These are phyloP conservation scores for Climacteris rufus DNA, from an alignment of 2,113 vertebrate genomes.

Conservation along the genomic window DNA sequence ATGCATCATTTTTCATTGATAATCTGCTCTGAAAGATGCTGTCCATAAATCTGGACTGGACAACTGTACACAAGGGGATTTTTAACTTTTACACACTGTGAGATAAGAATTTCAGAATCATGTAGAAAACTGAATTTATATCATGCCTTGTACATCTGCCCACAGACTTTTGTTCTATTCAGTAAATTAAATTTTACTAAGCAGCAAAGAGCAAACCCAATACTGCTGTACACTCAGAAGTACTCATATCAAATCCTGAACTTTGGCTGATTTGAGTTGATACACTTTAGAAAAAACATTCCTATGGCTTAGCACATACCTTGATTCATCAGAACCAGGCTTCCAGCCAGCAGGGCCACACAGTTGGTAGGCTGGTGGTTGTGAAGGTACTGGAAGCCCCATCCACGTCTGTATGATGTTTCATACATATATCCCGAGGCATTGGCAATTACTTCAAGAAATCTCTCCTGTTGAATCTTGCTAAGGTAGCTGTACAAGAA, in stretches of 20 bases:
- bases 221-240: background rate
- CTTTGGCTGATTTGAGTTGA: background rate
- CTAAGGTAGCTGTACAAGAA: constrained; percentile 91
- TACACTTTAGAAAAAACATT: background rate
- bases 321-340: constrained; percentile 94
- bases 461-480: constrained; percentile 89
- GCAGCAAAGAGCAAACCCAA: background rate
- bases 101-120: background rate
- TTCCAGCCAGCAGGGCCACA: constrained; percentile 92
- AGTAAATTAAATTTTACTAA: background rate
- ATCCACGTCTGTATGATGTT: constrained; percentile 90
- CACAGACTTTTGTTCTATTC: background rate
- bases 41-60: background rate
- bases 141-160: background rate
- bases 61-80: background rate
- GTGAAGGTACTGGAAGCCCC: constrained; percentile 98
- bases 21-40: background rate
- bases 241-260: background rate
- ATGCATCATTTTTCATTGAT: too few relatives aligned
- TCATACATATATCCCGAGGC: constrained; percentile 93
- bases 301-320: constrained; percentile 72
- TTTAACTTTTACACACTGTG: background rate
- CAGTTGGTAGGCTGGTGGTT: constrained; percentile 99
- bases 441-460: constrained; percentile 95
- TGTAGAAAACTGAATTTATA: background rate